Base-by-base conservation (phyloP, 2,797 vertebrate genomes). In the Balearica regulorum region DNA sequence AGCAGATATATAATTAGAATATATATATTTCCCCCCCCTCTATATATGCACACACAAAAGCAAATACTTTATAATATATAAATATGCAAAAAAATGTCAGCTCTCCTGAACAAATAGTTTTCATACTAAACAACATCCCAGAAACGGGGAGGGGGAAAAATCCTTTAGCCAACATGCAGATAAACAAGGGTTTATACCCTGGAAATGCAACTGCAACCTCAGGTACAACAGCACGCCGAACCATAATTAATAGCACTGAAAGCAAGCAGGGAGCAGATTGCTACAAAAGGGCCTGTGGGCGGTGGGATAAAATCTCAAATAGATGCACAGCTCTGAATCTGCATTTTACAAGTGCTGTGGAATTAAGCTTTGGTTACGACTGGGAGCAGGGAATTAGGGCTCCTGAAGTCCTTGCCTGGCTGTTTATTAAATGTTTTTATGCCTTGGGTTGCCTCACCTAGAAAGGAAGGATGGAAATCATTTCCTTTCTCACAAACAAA, bases 221-320 rank as follows among this genome's bases (percentile, higher is more conserved):
- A 31, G 83, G 41, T 16, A 66, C 48, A 10, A 5, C 10, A 15
- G 61, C 37, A 33, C 2, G 4, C 18, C 2, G 25, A 49, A 18
- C 70, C 48, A 5, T 31, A 55, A 82, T 82, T 86, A 92, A 83
- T 4, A 25, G 84, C 58, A 18, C 33, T 13, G 64, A 3, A 33
- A 28, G 11, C 60, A 15, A 73, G 26, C 3, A 39, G 75, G 84
- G 80, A 91, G 83, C 80, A 83, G 83, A 86, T 83, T 75, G 69
- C 57, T 80, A 43, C 60, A 5, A 92, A 55, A 91, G 89, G 65
- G 66, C 26, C n/a, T 33, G 77, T 70, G 89, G 91, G 87, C 37
- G 76, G 46, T 64, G 65, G 87, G 83, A 80, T 14, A 25, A 62
- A 87, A 24, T 21, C 72, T 57, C 86, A 11, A 48, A 54, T 7